Base-by-base conservation (phyloP, 2,888 invertebrate species). In the Prosopocoilus inquinatus region DNA sequence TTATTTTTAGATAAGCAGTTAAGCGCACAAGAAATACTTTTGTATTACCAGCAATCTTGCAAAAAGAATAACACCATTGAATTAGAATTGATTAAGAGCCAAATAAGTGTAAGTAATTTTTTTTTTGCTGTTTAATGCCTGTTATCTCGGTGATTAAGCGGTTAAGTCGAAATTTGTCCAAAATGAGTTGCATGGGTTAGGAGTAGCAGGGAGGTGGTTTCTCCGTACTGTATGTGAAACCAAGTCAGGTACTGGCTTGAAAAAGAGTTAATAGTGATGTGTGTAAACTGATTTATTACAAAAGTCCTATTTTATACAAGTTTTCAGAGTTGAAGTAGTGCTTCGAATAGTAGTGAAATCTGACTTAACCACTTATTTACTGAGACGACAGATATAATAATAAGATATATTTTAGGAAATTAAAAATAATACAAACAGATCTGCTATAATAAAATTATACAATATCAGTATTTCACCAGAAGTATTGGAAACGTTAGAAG, bases 401-500 rank as follows among this genome's bases (percentile, higher is more conserved):
- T 20, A n/a, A 15, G 38, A n/a, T 28, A 39, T 20, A 13, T 69
- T 70, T 48, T 53, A 73, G 73, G 71, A 72, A 51, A 70, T 74
- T 46, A 70, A 68, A 66, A 70, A 74, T 53, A 75, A 75, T 58
- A 67, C 58, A 28, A 71, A 75, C 50, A 70, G 70, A 61, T 73
- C 75, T n/a, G 72, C 74, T 15, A 64, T 61, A 36, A 61, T 75
- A 45, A 74, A 71, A 58, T 61, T 75, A 54, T 60, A 67, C 20
- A 66, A 67, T 47, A 61, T 75, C 9, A 70, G 65, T 55, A 64
- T 74, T 51, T 72, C 73, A 11, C 64, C 64, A 53, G 75, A 75
- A 59, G 73, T 74, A 28, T 72, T 73, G 49, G 74, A 75, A 53
- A 74, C 74, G 4, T 55, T 75, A 4, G 75, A 75, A 58, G 72